Base-by-base conservation (phyloP, 1,140 invertebrate genomes). In the Hermatobates lingyangjiaoensis region DNA sequence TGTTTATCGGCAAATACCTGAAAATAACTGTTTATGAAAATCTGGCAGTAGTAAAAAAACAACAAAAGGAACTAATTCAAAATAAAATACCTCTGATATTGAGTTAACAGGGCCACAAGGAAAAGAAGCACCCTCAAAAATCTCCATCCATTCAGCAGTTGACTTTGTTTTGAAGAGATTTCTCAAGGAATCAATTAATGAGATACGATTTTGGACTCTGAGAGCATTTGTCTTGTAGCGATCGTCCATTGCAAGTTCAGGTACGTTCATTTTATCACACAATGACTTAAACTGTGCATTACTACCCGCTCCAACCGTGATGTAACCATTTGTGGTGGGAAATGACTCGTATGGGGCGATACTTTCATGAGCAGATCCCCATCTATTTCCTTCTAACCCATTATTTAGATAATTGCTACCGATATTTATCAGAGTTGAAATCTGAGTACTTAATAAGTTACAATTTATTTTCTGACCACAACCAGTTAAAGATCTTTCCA, bases 281-380 rank as follows among this genome's bases (percentile, higher is more conserved):
- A 90, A 69, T 48, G 76, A 74, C 40, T 62, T 54, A 66, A 88
- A 94, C 62, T 91, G 86, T 1, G 66, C 59, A 67, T 89, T 76
- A 27, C 80, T 87, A 0, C 85, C 88, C 42, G 83, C 74, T 3
- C 89, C 88, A 23, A 95, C 69, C 1, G 89, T 85, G 20, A 93
- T 73, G 61, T 83, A 82, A 14, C 86, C 83, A 68, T 89, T 78
- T 61, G 74, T 74, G 0, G 87, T 90, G 60, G 71, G 66, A 61
- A 92, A 93, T 26, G 79, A 73, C 73, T 95, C 81, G 63, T 97
- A 97, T 0, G 93, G 93, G 0, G 97, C 92, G 57, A 98, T 83
- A 63, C 87, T 94, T 48, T 83, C 84, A 68, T 97, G 92, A 3
- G 83, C 86, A 0, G 90, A 95, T 2, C 94, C 92, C 74, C 81